Percentiles rank a stretch among this genome's conserved stretches.
phyloP scores from a whole-genome alignment of 2,888 invertebrate species.

The Andrena haemorrhoa region DNA sequence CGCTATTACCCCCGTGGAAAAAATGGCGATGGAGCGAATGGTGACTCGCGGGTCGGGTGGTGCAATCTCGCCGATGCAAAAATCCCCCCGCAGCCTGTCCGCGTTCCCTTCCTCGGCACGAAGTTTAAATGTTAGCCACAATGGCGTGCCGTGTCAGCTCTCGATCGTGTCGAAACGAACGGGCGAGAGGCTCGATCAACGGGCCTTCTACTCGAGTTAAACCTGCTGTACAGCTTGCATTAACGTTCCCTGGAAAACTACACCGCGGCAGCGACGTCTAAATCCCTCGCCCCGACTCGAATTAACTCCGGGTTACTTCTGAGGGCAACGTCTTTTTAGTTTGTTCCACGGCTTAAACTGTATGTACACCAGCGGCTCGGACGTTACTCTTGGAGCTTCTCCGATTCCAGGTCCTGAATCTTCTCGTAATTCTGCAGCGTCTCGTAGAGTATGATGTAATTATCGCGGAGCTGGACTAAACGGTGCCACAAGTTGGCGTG shows the following conservation, averaged over 20 bases:
- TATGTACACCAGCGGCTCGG: not conserved
- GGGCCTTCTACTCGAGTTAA: conserved; percentile 57
- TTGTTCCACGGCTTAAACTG: not conserved
- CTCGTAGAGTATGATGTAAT: conserved; percentile 80
- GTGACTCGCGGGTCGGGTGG: conserved; percentile 65
- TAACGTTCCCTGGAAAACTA: conserved; percentile 28
- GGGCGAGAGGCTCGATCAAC: conserved; percentile 58
- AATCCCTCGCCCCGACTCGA: conserved; percentile 7
- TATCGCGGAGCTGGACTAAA: conserved; percentile 79
- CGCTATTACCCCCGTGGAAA: conserved; percentile 36
- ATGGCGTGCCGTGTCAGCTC: conserved; percentile 66
- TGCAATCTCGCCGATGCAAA: conserved; percentile 62
- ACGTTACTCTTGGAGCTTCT: conserved; percentile 24
- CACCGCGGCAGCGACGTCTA: not conserved
- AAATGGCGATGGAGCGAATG: conserved; percentile 39
- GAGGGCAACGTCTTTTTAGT: not conserved
- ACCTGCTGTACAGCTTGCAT: conserved; percentile 29
- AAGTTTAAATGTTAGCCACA: conserved; percentile 74
- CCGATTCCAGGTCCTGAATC: conserved; percentile 18
- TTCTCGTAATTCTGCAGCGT: conserved; percentile 70
- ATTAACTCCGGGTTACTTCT: not conserved
- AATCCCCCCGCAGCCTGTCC: conserved; percentile 49
- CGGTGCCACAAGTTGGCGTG: conserved; percentile 79
- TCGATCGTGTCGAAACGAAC: conserved; percentile 66
- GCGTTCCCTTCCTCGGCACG: conserved; percentile 64